Conservation (phyloP, 2,113 vertebrate species). For the Vombatus ursinus region DNA sequence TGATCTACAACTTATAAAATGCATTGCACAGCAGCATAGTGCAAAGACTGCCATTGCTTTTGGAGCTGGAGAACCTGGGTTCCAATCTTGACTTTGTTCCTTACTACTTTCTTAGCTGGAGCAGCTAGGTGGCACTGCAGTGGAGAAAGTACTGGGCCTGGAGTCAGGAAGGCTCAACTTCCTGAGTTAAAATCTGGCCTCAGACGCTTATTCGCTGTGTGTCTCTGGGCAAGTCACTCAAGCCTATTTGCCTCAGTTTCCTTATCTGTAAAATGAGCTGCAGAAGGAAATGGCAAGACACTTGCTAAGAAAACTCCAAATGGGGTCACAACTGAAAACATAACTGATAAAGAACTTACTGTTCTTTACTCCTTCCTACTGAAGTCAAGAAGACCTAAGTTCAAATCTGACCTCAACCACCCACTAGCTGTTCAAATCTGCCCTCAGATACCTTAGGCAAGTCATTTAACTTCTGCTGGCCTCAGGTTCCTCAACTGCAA, state of each 20-base stretch:
- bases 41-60: not conserved
- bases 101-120: not conserved
- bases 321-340: not conserved
- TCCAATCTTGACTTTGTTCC: not conserved
- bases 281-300: not conserved
- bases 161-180: not conserved
- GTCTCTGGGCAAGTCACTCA: not conserved
- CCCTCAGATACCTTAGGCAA: not conserved
- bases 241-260: not conserved
- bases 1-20: not conserved
- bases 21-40: not conserved
- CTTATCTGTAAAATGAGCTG: not conserved
- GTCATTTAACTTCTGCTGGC: not conserved
- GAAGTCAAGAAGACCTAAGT: not conserved
- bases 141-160: not conserved
- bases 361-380: not conserved
- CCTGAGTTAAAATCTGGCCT: not conserved
- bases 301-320: not conserved
- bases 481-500: not conserved
- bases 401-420: not conserved
- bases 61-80: not conserved
- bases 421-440: not conserved
- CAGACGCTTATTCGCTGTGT: not conserved
- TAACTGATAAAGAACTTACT: not conserved
- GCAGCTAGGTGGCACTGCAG: not conserved